Evolutionary conservation across 2,113 vertebrate genomes (phyloP), one percentile per base, ranked within the genome.

Genomic region (Cryptotis parvus): DNA sequence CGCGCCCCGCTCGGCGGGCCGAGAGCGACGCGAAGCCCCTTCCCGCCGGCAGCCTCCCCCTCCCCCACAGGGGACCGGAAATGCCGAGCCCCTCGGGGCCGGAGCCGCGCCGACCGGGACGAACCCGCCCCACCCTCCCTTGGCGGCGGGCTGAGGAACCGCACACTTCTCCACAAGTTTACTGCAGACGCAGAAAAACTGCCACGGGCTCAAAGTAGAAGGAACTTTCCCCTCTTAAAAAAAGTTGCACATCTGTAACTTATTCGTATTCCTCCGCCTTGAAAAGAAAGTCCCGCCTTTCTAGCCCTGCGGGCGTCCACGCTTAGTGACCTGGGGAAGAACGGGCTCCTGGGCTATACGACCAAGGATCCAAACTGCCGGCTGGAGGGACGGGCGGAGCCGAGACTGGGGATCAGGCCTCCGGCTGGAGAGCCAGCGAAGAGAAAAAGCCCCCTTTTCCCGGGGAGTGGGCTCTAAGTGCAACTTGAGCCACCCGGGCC

Each of bases 261-360:
- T 27, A 2, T 68, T 41, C 2, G 82, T 91, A 39, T 94, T 89
- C 95, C 92, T 95, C 96, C 96, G 95, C 95, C 39, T 86, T 61
- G 45, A 37, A 55, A 94, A 95, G n/a, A 73, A 78, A 95, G 92
- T 84, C 68, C 95, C 41, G 69, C 68, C 84, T 9, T 22, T 70
- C 70, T 11, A 2, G 22, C 43, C 41, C 76, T 9, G 22, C 27
- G 4, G 74, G 72, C n/a, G 35, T n/a, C 78, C 29, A 41, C 33
- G 68, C 77, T 58, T 66, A 2, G 52, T 85, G 86, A 86, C 91
- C 91, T 94, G 72, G 58, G 76, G 7, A 37, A 84, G 52, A 26
- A 76, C 14, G 3, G 72, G 73, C 89, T 45, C 43, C 43, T 85
- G 85, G 84, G 76, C 75, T 16, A 14, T 24, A 55, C 33, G 12